Conservation (phyloP, 2,797 vertebrate genomes). For the Miichthys miiuy region DNA sequence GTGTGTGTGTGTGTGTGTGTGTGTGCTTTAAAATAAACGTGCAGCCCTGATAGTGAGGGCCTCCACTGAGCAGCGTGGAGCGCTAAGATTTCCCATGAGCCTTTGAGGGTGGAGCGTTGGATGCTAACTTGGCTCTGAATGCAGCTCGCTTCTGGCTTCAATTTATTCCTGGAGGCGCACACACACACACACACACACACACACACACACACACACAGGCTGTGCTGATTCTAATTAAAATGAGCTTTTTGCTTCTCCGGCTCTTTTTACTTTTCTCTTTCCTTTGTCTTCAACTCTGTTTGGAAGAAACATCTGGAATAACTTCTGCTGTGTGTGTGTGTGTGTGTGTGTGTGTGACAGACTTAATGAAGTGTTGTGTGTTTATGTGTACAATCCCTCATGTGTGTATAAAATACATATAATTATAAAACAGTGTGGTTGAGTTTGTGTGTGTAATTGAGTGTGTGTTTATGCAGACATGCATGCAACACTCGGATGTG, state of each 20-base stretch:
- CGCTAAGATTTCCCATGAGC: conserved; percentile 83
- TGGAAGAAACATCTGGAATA: conserved; percentile 71
- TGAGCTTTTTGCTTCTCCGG: conserved; percentile 80
- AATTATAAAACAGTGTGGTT: conserved; percentile 27
- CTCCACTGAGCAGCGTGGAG: conserved; percentile 54
- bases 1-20: conserved; percentile 46
- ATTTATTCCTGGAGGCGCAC: conserved; percentile 87
- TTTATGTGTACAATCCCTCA: conserved; percentile 17
- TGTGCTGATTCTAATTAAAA: conserved; percentile 85
- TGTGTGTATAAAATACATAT: conserved; percentile 33
- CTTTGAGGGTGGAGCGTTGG: conserved; percentile 78
- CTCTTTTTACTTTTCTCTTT: conserved; percentile 63
- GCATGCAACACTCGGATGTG: conserved; percentile 54
- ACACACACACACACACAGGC: conserved; percentile 11
- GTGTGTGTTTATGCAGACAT: conserved; percentile 28
- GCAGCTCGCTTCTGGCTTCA: conserved; percentile 87
- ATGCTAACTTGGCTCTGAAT: conserved; percentile 83
- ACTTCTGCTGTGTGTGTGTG: conserved; percentile 74
- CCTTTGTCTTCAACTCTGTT: conserved; percentile 77
- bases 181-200: conserved; percentile 28
- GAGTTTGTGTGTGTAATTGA: conserved; percentile 22
- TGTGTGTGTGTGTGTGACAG: conserved; percentile 55
- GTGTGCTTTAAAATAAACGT: conserved; percentile 56
- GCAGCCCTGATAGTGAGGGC: conserved; percentile 45
- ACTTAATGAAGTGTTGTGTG: conserved; percentile 65